These are phyloP conservation scores for Progne subis DNA, from an alignment of 2,113 vertebrate genomes.

Conservation along the genomic window DNA sequence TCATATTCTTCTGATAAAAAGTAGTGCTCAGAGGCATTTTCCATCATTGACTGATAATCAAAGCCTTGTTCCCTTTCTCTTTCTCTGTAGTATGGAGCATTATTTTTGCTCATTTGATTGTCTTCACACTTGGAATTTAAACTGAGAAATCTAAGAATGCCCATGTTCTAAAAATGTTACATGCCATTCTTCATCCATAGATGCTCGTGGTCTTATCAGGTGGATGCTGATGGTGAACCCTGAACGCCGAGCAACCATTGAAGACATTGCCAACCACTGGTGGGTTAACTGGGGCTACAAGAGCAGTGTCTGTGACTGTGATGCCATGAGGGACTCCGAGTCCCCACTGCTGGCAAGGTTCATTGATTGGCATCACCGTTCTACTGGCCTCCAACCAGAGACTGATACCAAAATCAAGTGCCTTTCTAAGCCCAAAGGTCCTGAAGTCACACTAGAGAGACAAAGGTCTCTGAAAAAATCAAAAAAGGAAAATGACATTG, in stretches of 20 bases:
- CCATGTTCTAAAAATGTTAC: background rate
- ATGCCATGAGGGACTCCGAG: constrained; percentile 83
- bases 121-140: background rate
- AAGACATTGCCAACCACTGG: constrained; percentile 99
- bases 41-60: background rate
- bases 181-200: constrained; percentile 63
- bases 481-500: constrained; percentile 91
- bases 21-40: background rate
- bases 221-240: constrained; percentile 99
- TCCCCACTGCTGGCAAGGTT: constrained; percentile 92
- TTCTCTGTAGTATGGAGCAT: background rate
- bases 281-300: constrained; percentile 99
- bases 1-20: background rate
- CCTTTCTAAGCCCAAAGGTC: constrained; percentile 74
- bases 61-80: background rate
- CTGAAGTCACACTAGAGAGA: constrained; percentile 76
- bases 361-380: constrained; percentile 93
- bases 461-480: constrained; percentile 91
- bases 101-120: background rate
- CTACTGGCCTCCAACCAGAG: constrained; percentile 74
- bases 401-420: constrained; percentile 77
- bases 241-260: constrained; percentile 93
- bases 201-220: constrained; percentile 95
- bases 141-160: background rate
- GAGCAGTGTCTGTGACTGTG: constrained; percentile 95